Conservation (phyloP, 1,140 invertebrate genomes). For the Halesus radiatus region DNA sequence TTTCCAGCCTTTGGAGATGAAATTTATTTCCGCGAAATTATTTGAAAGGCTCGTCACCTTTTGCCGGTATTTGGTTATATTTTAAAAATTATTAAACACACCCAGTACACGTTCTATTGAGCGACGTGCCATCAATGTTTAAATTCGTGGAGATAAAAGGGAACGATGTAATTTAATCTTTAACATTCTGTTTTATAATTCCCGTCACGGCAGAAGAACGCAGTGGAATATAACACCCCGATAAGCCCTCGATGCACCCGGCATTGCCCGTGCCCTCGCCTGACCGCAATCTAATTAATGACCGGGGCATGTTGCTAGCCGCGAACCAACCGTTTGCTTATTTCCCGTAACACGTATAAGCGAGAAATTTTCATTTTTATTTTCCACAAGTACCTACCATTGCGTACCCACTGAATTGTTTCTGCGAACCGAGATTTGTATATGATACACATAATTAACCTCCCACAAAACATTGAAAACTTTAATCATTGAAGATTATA, state of each 20-base stretch:
- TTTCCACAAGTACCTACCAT: no score
- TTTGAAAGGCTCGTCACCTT: neutral
- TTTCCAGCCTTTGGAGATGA: slow-evolving; percentile 41
- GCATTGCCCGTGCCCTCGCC: no score
- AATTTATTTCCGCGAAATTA: slow-evolving; percentile 40
- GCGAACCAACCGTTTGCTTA: no score
- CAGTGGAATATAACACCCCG: neutral
- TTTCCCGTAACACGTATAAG: no score
- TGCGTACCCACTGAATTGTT: no score
- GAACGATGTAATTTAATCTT: slow-evolving; percentile 28
- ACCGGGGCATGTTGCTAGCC: no score
- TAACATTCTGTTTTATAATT: slow-evolving; percentile 11
- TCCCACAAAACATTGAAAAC: no score
- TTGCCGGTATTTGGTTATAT: neutral
- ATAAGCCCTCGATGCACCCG: neutral
- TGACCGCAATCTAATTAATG: slow-evolving; percentile 7
- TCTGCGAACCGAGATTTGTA: no score
- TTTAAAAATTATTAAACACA: slow-evolving; percentile 17
- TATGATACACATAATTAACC: no score
- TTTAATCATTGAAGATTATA: no score
- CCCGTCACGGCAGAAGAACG: neutral
- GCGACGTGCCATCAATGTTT: slow-evolving; percentile 33
- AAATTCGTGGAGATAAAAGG: slow-evolving; percentile 6
- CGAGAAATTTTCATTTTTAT: no score
- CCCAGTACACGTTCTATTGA: slow-evolving; percentile 21